Base-by-base conservation (phyloP, 64 coral and sea anemone species). In the Platygyra sinensis region DNA sequence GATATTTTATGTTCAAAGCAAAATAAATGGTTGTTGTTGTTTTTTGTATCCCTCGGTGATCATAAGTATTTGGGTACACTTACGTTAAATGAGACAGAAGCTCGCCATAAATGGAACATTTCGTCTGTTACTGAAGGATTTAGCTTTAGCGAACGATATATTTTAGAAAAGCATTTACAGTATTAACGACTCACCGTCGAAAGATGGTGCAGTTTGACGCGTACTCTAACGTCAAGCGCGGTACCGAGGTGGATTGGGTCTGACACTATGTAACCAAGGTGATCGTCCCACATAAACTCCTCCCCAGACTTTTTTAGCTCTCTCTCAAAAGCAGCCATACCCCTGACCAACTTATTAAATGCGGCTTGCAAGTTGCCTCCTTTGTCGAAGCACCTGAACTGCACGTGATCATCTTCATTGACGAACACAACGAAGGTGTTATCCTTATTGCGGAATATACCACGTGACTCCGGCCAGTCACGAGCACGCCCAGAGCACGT, bases 381-480 rank as follows among this genome's bases (percentile, higher is more conserved):
- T 72, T 89, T 74, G 27, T 92, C 86, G 10, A 90, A 67, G 7
- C 92, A 88, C 15, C 84, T 92, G 30, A 96, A 80, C 69, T 94
- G 92, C n/a, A 96, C 30, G 72, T 96, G 95, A 60, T 96, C 95
- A 49, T 84, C 89, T 52, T 90, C 82, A 78, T 96, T 96, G 30
- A 96, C 91, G 42, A 89, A 88, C 60, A 94, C 95, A 16, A 94
- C 80, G 76, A 96, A 96, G 1, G 95, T 90, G 19, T 84, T 74
- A 88, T 94, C 91, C n/a, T 51, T 74, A 24, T 62, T 90, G 18
- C 74, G 52, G 30, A 90, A 96, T 67, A 96, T 88, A 59, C 95
- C 95, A 60, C 95, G 91, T 87, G 88, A 77, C 17, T 96, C 88
- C 7, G 95, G 95, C 95, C 95, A 96, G 28, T 96, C 95, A 63